phyloP scores from a whole-genome alignment of 2,797 vertebrate genomes.

The Nyctalus aviator region DNA sequence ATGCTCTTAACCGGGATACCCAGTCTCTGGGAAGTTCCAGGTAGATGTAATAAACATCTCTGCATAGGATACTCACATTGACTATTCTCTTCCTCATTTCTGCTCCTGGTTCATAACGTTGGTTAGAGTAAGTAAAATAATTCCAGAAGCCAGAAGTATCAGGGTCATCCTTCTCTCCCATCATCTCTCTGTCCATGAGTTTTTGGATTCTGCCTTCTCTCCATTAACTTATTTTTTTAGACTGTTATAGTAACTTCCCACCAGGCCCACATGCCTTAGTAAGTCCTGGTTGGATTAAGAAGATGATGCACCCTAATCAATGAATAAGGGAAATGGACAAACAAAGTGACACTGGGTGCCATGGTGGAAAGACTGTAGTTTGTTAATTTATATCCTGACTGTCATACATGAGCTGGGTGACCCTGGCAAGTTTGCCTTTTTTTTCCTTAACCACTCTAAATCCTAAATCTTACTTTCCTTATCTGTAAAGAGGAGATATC shows the following conservation, averaged over 20 bases:
- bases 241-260: not conserved
- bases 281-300: not conserved
- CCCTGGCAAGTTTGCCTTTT: not conserved
- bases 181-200: not conserved
- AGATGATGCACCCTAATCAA: not conserved
- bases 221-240: not conserved
- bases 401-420: not conserved
- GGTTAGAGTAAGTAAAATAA: not conserved
- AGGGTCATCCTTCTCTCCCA: not conserved
- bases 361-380: not conserved
- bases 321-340: not conserved
- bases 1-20: not conserved
- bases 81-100: not conserved
- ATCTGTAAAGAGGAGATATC: not conserved
- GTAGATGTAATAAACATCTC: not conserved
- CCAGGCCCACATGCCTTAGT: not conserved
- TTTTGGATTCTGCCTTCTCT: not conserved
- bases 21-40: not conserved
- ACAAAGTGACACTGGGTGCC: not conserved
- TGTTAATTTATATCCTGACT: slow-evolving; percentile 12
- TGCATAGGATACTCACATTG: not conserved
- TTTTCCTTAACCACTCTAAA: not conserved
- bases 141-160: slow-evolving; percentile 2
- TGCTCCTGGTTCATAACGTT: not conserved
- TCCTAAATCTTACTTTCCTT: not conserved